phyloP scores from a whole-genome alignment of 2,113 vertebrate genomes.

The Columbina picui region DNA sequence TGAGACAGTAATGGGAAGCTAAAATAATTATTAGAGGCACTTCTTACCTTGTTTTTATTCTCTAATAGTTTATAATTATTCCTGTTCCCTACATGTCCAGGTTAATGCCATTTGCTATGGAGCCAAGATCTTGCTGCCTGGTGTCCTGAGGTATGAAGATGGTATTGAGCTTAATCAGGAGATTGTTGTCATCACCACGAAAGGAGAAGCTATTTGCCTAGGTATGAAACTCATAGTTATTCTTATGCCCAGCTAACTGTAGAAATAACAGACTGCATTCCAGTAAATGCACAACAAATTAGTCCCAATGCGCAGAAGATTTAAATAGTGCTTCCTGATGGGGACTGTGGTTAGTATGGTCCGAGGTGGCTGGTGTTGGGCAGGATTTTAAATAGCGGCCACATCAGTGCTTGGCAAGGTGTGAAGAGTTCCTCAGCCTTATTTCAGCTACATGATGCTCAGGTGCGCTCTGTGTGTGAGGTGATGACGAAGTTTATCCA shows the following conservation, averaged over 20 bases:
- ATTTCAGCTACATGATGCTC: neutral
- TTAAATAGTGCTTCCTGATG: neutral
- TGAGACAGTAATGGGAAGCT: neutral
- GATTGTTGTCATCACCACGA: constrained; percentile 94
- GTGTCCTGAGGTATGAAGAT: constrained; percentile 93
- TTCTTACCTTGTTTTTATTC: neutral
- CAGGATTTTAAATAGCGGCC: neutral
- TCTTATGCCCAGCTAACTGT: neutral
- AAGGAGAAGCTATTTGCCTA: constrained; percentile 95
- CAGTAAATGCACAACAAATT: neutral
- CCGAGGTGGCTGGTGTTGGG: neutral
- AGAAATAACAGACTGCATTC: neutral
- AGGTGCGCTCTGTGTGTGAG: constrained; percentile 39
- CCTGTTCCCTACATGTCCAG: constrained; percentile 44
- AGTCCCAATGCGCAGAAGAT: accelerated
- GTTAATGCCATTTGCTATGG: constrained; percentile 98
- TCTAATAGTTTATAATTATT: neutral
- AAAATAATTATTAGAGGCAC: neutral
- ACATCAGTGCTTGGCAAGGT: neutral
- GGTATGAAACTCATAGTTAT: constrained; percentile 73
- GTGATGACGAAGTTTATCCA: constrained; percentile 87
- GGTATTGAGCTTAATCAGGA: constrained; percentile 96
- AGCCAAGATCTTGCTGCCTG: constrained; percentile 97
- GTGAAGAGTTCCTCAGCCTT: neutral
- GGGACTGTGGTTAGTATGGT: neutral